A percentile compares a stretch with the other conserved stretches of the same genome.
Conservation (phyloP, 1,140 invertebrate genomes). For the fruit fly (Drosophila melanogaster) region Release_6_plus_ISO1_MT NT_033779.5:3978501-3979000, state of each 20-base stretch:
- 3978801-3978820: constrained; percentile 74
- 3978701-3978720: constrained; percentile 57
- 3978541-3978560: constrained; percentile 48
- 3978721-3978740: constrained; percentile 73
- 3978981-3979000: constrained; percentile 53
- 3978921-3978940: constrained; percentile 62
- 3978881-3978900: constrained; percentile 66
- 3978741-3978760: constrained; percentile 72
- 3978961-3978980: constrained; percentile 27
- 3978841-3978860: constrained; percentile 39
- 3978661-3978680: not conserved
- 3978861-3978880: constrained; percentile 38
- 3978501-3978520: constrained; percentile 2
- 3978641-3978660: constrained; percentile 23
- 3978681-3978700: constrained; percentile 25
- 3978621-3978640: constrained; percentile 61
- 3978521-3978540: constrained; percentile 56
- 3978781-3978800: constrained; percentile 41
- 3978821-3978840: constrained; percentile 81
- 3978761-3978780: constrained; percentile 78
- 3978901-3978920: constrained; percentile 78
- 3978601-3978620: constrained; percentile 81
- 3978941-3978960: constrained; percentile 17
- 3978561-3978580: constrained; percentile 41
- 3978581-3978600: constrained; percentile 83